Base-by-base conservation (phyloP, 2,888 invertebrate species). In the Cybosia mesomella region DNA sequence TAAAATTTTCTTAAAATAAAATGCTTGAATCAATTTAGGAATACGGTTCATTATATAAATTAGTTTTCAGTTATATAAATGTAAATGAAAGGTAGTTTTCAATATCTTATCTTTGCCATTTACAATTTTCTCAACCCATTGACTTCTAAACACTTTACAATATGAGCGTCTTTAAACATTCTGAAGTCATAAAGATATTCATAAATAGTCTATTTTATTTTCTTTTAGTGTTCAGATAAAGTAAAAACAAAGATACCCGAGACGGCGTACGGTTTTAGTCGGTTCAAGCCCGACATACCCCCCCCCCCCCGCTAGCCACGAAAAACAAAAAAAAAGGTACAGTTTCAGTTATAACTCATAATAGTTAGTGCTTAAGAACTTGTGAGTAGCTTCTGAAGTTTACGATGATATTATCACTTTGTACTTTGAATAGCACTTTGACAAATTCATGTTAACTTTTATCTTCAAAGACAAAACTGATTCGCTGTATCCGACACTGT, bases 181-280 rank as follows among this genome's bases (percentile, higher is more conserved):
- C 22, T 15, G 57, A 70, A 39, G 43, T 59, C 22, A 63, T 68
- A 67, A 76, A 81, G 76, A 79, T 83, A 84, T 79, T 79, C 75
- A 77, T 78, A 76, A 75, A 79, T 72, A 75, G 67, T 75, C 76
- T 80, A 80, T 82, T 77, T 81, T 82, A 83, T 84, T 82, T 85
- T 80, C 24, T 61, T 61, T 54, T 22, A 49, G 22, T 28, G 24
- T 32, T 74, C 36, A 61, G 54, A 11, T 76, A 8, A 61, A 73
- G 75, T 80, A 78, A 83, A 83, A 83, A 87, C 84, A 85, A 83
- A 84, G 80, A 82, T 75, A 82, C 78, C 79, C n/a, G n/a, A n/a
- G n/a, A n/a, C n/a, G n/a, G n/a, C n/a, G n/a, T n/a, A n/a, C n/a
- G n/a, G n/a, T n/a, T n/a, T n/a, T n/a, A n/a, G n/a, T n/a, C n/a